phyloP scores from a whole-genome alignment of 1,140 invertebrate genomes.

The Arctopsyche grandis region DNA sequence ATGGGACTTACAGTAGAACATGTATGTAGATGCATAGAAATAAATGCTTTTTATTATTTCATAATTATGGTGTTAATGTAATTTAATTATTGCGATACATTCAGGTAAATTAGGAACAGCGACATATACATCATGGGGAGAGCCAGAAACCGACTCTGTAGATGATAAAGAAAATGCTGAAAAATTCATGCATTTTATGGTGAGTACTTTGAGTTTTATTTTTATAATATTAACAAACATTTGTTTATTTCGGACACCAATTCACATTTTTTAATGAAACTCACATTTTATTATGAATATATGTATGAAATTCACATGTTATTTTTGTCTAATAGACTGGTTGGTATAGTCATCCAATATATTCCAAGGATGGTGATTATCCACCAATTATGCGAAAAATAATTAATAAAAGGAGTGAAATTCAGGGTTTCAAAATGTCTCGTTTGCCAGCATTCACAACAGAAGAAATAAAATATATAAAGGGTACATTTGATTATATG shows the following conservation, averaged over 20 bases:
- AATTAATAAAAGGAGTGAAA: constrained; percentile 55
- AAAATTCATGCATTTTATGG: constrained; percentile 57
- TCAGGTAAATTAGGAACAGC: constrained; percentile 35
- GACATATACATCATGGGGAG: constrained; percentile 61
- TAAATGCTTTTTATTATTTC: too few relatives aligned
- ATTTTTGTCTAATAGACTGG: constrained; percentile 51
- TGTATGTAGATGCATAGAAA: too few relatives aligned
- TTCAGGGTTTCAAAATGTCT: constrained; percentile 55
- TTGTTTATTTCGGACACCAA: too few relatives aligned
- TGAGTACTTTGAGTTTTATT: not conserved
- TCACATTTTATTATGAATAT: too few relatives aligned
- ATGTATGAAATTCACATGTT: too few relatives aligned
- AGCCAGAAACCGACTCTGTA: constrained; percentile 60
- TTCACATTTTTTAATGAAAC: too few relatives aligned
- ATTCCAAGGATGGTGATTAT: constrained; percentile 55
- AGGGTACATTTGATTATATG: constrained; percentile 57
- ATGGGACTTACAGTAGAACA: too few relatives aligned
- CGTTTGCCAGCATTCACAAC: constrained; percentile 56
- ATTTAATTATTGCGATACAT: not conserved
- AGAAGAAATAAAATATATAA: constrained; percentile 67
- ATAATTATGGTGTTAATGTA: not conserved
- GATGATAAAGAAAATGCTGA: constrained; percentile 58
- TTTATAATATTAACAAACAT: too few relatives aligned
- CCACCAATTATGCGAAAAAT: constrained; percentile 55
- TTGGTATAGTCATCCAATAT: constrained; percentile 56